Evolutionary conservation across 1,140 invertebrate genomes (phyloP), one percentile per base, ranked within the genome.

Genomic region (Diachasmimorpha longicaudata): DNA sequence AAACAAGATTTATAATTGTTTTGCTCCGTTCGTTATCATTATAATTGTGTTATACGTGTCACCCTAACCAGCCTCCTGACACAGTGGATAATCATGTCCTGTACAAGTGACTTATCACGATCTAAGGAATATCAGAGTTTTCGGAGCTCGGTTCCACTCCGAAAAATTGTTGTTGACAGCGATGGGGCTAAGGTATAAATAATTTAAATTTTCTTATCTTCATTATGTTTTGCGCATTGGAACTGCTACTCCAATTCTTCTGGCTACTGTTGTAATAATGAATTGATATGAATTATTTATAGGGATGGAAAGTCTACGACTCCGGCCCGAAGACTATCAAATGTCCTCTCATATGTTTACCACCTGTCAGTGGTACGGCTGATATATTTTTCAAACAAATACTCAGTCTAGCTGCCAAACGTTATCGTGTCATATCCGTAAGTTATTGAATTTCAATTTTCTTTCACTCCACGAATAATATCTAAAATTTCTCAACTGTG

Each of bases 261-360:
- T n/a, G n/a, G n/a, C n/a, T n/a, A n/a, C n/a, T n/a, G n/a, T n/a
- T n/a, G n/a, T n/a, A n/a, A n/a, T n/a, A n/a, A 21, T 67, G 37
- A 66, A 75, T 74, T 72, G 63, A 23, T 76, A 67, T 75, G 70
- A 55, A 52, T 55, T 70, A 70, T 79, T 81, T 86, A 73, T 77
- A 96, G 94, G 93, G 93, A 81, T 97, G 96, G 96, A 93, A 93
- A 84, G 90, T 97, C 44, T 97, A 96, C 87, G 96, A 97, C 87
- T 94, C 95, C 75, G 96, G 95, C 48, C 96, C 96, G 8, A 93
- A 94, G 84, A 91, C 90, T 55, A 91, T 97, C 4, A 92, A 90
- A 73, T 95, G 93, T 85, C 96, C 96, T 8, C 81, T 97, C 36
- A 90, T 97, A 78, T 97, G 95, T 90, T 90, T 97, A 76, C 95